phyloP scores from a whole-genome alignment of 2,113 vertebrate species.

The Thryonomys swinderianus region DNA sequence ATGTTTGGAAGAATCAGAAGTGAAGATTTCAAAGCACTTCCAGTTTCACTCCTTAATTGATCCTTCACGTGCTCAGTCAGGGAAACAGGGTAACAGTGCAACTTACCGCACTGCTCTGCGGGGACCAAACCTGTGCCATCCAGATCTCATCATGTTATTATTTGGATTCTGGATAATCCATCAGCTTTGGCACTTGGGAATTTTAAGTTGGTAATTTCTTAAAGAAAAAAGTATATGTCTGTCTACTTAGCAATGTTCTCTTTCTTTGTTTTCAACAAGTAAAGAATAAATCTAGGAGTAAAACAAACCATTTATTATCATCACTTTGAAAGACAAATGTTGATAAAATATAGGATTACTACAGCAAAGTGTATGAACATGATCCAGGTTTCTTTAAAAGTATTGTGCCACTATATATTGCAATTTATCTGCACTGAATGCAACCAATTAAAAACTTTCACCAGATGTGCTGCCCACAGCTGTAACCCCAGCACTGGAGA shows the following conservation, averaged over 20 bases:
- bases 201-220: conserved; percentile 12
- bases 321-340: background rate
- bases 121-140: background rate
- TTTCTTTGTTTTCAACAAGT: background rate
- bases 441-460: background rate
- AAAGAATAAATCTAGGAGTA: background rate
- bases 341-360: background rate
- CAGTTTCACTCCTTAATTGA: background rate
- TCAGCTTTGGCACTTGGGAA: background rate
- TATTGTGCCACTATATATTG: background rate
- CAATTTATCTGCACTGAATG: background rate
- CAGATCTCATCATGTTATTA: background rate
- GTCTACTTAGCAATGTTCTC: background rate
- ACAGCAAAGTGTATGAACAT: background rate
- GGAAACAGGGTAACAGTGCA: background rate
- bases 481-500: background rate
- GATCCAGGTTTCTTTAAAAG: background rate
- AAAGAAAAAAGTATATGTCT: background rate
- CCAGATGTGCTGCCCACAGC: background rate
- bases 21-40: background rate
- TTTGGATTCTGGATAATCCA: background rate
- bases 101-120: accelerated
- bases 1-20: background rate
- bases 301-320: conserved; percentile 12
- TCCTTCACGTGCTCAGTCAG: background rate